These are phyloP conservation scores for Hypsibius dujardini DNA, from an alignment of 1,140 invertebrate genomes.

Conservation along the genomic window DNA sequence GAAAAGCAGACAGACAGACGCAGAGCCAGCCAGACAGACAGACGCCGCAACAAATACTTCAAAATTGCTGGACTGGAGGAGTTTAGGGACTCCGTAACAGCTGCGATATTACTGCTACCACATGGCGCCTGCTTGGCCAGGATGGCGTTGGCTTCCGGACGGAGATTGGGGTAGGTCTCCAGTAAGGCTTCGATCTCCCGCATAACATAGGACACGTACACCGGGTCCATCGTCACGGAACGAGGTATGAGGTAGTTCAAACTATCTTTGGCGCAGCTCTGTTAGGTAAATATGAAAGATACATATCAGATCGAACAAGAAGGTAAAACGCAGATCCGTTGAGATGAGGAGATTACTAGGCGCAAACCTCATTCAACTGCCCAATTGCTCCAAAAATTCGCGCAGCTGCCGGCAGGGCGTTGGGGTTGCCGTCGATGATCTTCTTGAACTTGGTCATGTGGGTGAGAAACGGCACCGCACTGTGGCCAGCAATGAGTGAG, in stretches of 20 bases:
- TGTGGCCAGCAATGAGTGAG: constrained; percentile 49
- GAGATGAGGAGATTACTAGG: background rate
- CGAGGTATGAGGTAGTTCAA: background rate
- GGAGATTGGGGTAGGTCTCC: background rate
- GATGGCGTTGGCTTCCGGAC: background rate
- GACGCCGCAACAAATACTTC: too few relatives aligned
- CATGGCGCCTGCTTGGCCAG: background rate
- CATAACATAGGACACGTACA: background rate
- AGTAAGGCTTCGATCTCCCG: background rate
- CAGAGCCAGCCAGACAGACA: too few relatives aligned
- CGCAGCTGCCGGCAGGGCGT: constrained; percentile 37
- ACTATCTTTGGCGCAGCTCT: constrained; percentile 3
- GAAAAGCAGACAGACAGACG: too few relatives aligned
- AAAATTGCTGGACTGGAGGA: too few relatives aligned
- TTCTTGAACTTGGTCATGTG: constrained; percentile 47
- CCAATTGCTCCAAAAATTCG: constrained; percentile 34
- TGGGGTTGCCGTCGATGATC: constrained; percentile 47
- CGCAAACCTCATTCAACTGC: constrained; percentile 30
- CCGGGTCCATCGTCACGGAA: background rate
- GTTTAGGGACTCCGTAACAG: too few relatives aligned
- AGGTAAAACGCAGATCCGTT: background rate
- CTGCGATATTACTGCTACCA: background rate
- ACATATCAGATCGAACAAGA: background rate
- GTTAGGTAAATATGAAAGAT: background rate
- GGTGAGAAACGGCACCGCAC: constrained; percentile 46